A percentile compares a stretch with the other conserved stretches of the same genome.
These are phyloP conservation scores for Adrianichthys oophorus DNA, from an alignment of 2,797 vertebrate genomes.

Conservation along the genomic window DNA sequence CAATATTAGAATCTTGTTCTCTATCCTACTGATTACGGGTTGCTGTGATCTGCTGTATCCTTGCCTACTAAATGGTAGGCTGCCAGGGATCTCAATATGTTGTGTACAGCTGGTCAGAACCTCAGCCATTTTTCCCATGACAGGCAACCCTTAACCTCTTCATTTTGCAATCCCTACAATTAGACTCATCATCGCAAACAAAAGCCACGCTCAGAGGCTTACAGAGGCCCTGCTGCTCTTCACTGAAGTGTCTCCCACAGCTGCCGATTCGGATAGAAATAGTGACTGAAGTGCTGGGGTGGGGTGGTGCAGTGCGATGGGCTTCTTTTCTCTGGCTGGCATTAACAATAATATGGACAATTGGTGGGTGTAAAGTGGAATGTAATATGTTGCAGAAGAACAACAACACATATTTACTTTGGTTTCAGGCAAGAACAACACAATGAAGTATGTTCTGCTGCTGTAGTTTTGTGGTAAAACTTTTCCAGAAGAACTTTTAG, in stretches of 20 bases:
- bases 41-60: not conserved
- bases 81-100: conserved; percentile 26
- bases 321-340: conserved; percentile 34
- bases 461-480: conserved; percentile 17
- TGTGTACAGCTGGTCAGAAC: conserved; percentile 27
- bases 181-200: conserved; percentile 73
- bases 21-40: not conserved
- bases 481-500: conserved; percentile 14
- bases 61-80: not conserved
- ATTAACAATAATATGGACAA: conserved; percentile 40
- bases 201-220: conserved; percentile 57
- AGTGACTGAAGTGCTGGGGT: conserved; percentile 53
- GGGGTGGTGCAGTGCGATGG: conserved; percentile 18
- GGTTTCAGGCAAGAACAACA: conserved; percentile 19
- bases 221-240: conserved; percentile 51
- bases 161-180: conserved; percentile 63
- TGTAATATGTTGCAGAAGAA: conserved; percentile 20
- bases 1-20: too few relatives aligned
- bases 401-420: conserved; percentile 35
- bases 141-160: conserved; percentile 58
- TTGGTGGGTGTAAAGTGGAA: conserved; percentile 25
- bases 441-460: conserved; percentile 5
- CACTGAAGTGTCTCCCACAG: conserved; percentile 69
- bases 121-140: conserved; percentile 33
- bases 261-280: conserved; percentile 64